Base-by-base conservation (phyloP, 2,888 invertebrate species). In the Spicauda simplicius region DNA sequence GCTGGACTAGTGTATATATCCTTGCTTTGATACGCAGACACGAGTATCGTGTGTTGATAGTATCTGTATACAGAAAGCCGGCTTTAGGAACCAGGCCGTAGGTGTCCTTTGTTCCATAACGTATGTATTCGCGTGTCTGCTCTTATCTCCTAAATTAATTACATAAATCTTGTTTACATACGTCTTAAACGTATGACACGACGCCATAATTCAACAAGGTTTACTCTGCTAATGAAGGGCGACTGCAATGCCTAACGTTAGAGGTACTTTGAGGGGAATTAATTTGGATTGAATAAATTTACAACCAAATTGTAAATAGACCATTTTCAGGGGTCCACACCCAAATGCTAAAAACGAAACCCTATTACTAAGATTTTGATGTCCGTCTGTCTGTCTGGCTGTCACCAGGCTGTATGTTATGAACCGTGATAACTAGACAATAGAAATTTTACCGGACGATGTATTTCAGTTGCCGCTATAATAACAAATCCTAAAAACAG, bases 131-230 rank as follows among this genome's bases (percentile, higher is more conserved):
- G 80, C 85, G 83, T 83, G 81, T 79, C 80, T 83, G 88, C 85
- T 89, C 91, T 91, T 92, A 92, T 93, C 92, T 90, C 85, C 86
- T 87, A 91, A 92, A 93, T 93, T 92, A 92, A 92, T 92, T 91
- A 92, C 91, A 93, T 93, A 93, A 92, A 93, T 92, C 92, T 91
- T 91, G 91, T 92, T 91, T 92, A 88, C 88, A 88, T 87, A 88
- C 90, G 89, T 91, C 92, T 92, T 90, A 91, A 91, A 89, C 91
- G 89, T 88, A 90, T 91, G 90, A 91, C 89, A 86, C 83, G 85
- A 78, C 80, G 86, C 91, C 85, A 91, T 92, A 91, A 92, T 84
- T 93, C 90, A 91, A 86, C 85, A 83, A 80, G 81, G 88, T 88
- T 89, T 90, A 88, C 86, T 86, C 85, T 86, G 84, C 86, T 91